Evolutionary conservation across 2,113 vertebrate species (phyloP).

Genomic region (Ailuropoda melanoleuca): DNA sequence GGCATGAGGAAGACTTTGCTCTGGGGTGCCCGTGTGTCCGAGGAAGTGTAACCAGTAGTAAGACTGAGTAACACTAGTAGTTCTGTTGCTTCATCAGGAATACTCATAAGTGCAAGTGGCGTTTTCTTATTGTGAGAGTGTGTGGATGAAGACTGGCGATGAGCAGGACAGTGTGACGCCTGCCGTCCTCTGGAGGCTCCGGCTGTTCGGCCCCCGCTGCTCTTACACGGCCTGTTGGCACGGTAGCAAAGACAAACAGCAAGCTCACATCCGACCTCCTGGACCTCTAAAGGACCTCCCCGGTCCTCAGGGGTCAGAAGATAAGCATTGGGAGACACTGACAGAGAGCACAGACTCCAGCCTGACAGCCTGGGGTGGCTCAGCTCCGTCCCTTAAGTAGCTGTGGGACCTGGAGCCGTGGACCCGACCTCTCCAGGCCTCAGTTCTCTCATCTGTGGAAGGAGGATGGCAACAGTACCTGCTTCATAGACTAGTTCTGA

Average conservation of each 20-base stretch:
- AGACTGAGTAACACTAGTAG: background rate
- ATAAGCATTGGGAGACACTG: background rate
- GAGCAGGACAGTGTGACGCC: no score
- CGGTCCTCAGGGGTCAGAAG: background rate
- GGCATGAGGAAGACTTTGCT: background rate
- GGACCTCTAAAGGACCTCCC: background rate
- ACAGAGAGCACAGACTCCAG: background rate
- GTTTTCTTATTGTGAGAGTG: no score
- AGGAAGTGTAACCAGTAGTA: no score
- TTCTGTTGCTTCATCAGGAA: background rate
- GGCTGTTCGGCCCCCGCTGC: background rate
- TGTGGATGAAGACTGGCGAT: no score
- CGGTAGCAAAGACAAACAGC: background rate
- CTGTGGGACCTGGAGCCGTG: background rate
- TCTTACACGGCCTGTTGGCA: background rate
- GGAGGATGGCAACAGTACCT: background rate
- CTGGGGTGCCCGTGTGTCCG: background rate
- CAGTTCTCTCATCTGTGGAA: background rate
- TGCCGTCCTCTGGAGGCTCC: background rate
- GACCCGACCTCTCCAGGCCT: background rate
- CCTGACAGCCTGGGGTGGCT: background rate
- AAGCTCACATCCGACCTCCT: background rate
- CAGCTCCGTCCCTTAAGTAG: background rate
- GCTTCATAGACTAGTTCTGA: background rate
- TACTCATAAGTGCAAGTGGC: background rate